Base-by-base conservation (phyloP, 2,888 invertebrate species). In the Bibio marci region DNA sequence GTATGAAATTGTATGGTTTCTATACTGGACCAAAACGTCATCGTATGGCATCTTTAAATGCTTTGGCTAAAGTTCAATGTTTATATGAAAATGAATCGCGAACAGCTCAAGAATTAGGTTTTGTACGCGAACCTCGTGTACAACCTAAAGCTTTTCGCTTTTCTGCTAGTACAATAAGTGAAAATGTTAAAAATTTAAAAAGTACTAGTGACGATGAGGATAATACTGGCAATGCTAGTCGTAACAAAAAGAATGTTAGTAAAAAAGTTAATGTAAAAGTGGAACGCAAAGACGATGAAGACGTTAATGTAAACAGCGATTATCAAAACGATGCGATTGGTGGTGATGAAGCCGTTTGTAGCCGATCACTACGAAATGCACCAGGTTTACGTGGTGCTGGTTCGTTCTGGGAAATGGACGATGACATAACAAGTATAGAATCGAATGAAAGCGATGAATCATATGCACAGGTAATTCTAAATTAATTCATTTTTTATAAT, bases 11-110 rank as follows among this genome's bases (percentile, higher is more conserved):
- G 25, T 38, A n/a, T 39, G 45, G 32, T 25, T 38, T 19, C 45
- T 50, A 3, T 46, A 58, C 56, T 7, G 81, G 80, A 0, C 81
- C 83, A 18, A 86, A 85, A 58, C 70, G 80, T 33, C 82, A 83
- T 54, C 71, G 90, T 46, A 85, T 87, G 61, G 90, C 90, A 28
- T 87, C 88, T 3, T 60, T 90, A 25, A 90, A 90, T 55, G 90
- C 90, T 1, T 59, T 82, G 48, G 87, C 87, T 19, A 88, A 88
- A 65, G 88, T 90, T 3, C 87, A 88, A 56, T 87, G 87, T 53
- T 66, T 90, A 18, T 88, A 88, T 53, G 88, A 88, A 59, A 88
- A 88, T 55, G 88, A 88, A 62, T 77, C 80, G 37, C 67, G 80
- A 37, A 76, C 76, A 1, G 79, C 77, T 43, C 70, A 79, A 52